Conservation (phyloP, 2,888 invertebrate species). For the Macrophya alboannulata region DNA sequence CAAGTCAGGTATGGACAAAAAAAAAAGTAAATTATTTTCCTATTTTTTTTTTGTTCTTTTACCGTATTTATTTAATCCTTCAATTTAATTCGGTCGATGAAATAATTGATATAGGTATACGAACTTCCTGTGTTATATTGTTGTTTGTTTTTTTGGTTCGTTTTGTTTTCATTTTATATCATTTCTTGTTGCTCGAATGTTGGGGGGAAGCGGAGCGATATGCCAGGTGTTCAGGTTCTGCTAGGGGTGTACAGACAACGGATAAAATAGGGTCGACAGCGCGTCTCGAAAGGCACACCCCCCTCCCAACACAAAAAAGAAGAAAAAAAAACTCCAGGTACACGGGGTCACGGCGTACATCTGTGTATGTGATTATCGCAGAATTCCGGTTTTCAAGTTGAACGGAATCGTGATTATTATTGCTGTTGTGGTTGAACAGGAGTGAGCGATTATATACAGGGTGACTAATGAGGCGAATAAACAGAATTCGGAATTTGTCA, state of each 20-base stretch:
- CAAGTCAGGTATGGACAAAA: background rate
- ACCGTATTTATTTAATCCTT: background rate
- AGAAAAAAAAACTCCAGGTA: constrained; percentile 26
- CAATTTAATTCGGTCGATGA: background rate
- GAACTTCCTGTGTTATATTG: background rate
- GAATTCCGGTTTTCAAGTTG: constrained; percentile 16
- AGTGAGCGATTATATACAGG: constrained; percentile 21
- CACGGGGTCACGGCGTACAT: constrained; percentile 35
- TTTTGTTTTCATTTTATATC: background rate
- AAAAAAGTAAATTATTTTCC: background rate
- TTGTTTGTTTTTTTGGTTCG: background rate
- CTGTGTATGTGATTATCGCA: constrained; percentile 20
- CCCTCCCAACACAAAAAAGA: background rate
- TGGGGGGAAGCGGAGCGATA: constrained; percentile 11
- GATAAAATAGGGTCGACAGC: constrained; percentile 31
- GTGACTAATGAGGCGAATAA: constrained; percentile 21
- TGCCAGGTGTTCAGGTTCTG: constrained; percentile 51
- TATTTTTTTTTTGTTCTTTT: background rate
- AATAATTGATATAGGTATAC: constrained; percentile 5
- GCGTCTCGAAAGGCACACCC: constrained; percentile 17
- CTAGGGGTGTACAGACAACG: constrained; percentile 30
- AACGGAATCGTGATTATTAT: constrained; percentile 31
- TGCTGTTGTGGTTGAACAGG: background rate
- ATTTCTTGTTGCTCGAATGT: background rate
- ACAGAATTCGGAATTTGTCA: background rate